phyloP scores from a whole-genome alignment of 2,888 invertebrate species.

The Nymphalis c-album region DNA sequence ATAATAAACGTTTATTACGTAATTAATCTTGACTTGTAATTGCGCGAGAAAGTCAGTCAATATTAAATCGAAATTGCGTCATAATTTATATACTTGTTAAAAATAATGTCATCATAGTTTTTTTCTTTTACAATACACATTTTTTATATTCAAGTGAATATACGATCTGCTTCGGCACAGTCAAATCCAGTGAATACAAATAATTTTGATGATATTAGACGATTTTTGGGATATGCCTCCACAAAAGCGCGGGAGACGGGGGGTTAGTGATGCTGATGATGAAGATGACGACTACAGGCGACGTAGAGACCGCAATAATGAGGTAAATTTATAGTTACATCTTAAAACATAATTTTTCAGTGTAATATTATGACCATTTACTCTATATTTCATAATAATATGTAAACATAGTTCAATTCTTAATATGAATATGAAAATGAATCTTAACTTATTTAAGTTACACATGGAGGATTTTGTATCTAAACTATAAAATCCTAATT shows the following conservation, averaged over 20 bases:
- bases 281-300: conserved; percentile 87
- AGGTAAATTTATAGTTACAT: conserved; percentile 68
- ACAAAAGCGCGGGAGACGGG: conserved; percentile 64
- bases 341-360: background rate
- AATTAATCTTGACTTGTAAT: background rate
- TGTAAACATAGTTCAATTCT: too few relatives aligned
- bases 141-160: background rate
- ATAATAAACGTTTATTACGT: conserved; percentile 11
- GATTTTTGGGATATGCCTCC: conserved; percentile 66
- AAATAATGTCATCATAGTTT: conserved; percentile 17
- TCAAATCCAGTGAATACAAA: conserved; percentile 22
- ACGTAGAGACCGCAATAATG: conserved; percentile 89
- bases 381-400: too few relatives aligned
- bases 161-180: background rate
- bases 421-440: too few relatives aligned
- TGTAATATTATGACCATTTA: too few relatives aligned
- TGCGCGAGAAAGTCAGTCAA: conserved; percentile 6
- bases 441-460: too few relatives aligned
- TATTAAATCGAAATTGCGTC: conserved; percentile 24
- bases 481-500: background rate
- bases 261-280: conserved; percentile 83
- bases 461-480: too few relatives aligned
- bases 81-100: conserved; percentile 20
- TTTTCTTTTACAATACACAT: background rate
- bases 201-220: conserved; percentile 70